These are phyloP conservation scores for Ptychochromis oligacanthus DNA, from an alignment of 2,113 vertebrate genomes.

Conservation along the genomic window DNA sequence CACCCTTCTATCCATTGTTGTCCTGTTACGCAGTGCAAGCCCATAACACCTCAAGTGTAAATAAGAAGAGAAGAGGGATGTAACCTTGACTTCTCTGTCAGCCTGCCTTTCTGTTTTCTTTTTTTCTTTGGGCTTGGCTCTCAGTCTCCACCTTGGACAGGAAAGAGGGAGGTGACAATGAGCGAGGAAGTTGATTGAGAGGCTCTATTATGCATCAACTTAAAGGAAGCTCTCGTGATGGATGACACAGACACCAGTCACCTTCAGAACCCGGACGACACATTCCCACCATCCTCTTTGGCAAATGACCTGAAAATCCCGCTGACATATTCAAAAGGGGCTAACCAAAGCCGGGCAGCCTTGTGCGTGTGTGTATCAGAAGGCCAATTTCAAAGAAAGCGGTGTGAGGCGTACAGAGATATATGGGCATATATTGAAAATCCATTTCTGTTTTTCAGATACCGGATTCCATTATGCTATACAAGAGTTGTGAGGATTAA, in stretches of 20 bases:
- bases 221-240: conserved; percentile 98
- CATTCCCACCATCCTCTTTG: conserved; percentile 93
- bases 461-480: conserved; percentile 63
- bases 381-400: conserved; percentile 65
- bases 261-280: conserved; percentile 89
- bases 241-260: conserved; percentile 94
- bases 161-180: conserved; percentile 87
- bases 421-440: conserved; percentile 75
- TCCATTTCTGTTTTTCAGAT: conserved; percentile 75
- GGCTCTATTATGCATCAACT: conserved; percentile 99
- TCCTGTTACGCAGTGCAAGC: conserved; percentile 50
- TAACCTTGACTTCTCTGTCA: conserved; percentile 94
- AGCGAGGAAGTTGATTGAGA: conserved; percentile 97
- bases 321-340: conserved; percentile 94
- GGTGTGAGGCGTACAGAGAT: conserved; percentile 42
- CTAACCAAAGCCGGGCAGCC: conserved; percentile 55
- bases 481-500: conserved; percentile 56
- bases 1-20: conserved; percentile 40
- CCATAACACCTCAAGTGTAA: conserved; percentile 84
- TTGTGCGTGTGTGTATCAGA: conserved; percentile 49
- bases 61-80: conserved; percentile 88
- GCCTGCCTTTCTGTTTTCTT: conserved; percentile 42
- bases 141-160: conserved; percentile 74
- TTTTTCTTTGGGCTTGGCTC: conserved; percentile 27
- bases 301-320: conserved; percentile 99